Evolutionary conservation across 2,113 vertebrate species (phyloP).

Genomic region (Cyanistes caeruleus): DNA sequence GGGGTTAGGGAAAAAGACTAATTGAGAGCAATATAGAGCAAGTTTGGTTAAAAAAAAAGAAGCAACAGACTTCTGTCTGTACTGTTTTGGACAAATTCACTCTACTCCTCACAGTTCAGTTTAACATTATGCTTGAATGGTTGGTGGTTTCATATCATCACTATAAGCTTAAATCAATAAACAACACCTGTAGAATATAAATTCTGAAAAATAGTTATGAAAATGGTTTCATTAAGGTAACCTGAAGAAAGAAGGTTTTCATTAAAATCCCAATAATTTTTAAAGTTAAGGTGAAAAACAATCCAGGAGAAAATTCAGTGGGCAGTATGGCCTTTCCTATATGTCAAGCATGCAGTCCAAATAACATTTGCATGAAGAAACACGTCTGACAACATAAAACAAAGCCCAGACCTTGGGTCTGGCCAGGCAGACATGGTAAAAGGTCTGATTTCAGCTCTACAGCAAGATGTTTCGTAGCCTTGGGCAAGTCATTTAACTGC

Average conservation of each 20-base stretch:
- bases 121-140: not conserved
- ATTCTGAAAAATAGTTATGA: not conserved
- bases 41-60: not conserved
- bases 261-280: not conserved
- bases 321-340: not conserved
- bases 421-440: not conserved
- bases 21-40: not conserved
- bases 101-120: not conserved
- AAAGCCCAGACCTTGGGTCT: not conserved
- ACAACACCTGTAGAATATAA: not conserved
- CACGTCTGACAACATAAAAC: conserved; percentile 35
- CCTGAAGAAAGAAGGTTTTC: not conserved
- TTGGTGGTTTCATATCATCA: not conserved
- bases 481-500: not conserved
- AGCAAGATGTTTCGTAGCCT: not conserved
- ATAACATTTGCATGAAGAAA: conserved; percentile 2
- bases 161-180: not conserved
- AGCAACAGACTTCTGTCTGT: not conserved
- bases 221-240: not conserved
- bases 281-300: not conserved
- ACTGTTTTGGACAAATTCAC: not conserved
- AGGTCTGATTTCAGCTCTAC: conserved; percentile 33
- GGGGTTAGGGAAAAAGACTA: not conserved
- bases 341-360: not conserved
- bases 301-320: not conserved